A percentile compares a stretch with the other conserved stretches of the same genome.
Evolutionary conservation across 2,888 invertebrate genomes (phyloP).

Genomic region (Mesorhabditis spiculigera): DNA sequence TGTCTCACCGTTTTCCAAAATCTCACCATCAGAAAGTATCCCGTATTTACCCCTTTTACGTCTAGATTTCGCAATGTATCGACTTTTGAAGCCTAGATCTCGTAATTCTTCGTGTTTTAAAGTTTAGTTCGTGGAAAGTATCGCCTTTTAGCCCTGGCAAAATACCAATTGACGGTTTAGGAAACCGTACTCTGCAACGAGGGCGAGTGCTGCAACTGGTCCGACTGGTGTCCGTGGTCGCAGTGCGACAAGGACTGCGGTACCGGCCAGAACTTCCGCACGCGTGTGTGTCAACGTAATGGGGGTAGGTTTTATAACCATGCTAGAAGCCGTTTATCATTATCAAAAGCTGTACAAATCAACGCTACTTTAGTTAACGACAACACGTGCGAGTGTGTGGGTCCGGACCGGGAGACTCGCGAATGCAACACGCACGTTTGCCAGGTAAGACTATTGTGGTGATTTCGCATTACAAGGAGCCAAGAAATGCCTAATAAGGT

Average conservation of each 20-base stretch:
- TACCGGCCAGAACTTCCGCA: conserved; percentile 38
- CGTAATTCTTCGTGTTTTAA: no score
- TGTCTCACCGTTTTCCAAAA: no score
- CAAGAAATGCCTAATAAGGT: neutral
- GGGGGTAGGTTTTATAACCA: conserved; percentile 17
- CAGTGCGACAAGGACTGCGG: conserved; percentile 50
- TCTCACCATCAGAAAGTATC: no score
- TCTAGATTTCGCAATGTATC: no score
- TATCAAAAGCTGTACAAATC: neutral
- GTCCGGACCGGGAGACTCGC: conserved; percentile 40
- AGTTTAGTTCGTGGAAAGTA: no score
- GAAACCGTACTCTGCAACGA: conserved; percentile 44
- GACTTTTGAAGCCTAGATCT: no score
- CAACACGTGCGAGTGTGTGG: conserved; percentile 40
- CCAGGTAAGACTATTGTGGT: conserved; percentile 12
- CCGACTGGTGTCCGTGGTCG: conserved; percentile 49
- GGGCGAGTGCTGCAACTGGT: conserved; percentile 43
- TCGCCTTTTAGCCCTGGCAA: no score
- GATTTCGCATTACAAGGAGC: neutral
- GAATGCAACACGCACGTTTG: conserved; percentile 46
- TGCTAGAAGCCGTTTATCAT: neutral
- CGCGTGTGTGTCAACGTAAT: conserved; percentile 38
- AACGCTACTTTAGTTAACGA: conserved; percentile 19
- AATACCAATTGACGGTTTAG: neutral
- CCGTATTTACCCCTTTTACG: no score